phyloP scores from a whole-genome alignment of 2,113 vertebrate genomes.

The Pavo muticus region DNA sequence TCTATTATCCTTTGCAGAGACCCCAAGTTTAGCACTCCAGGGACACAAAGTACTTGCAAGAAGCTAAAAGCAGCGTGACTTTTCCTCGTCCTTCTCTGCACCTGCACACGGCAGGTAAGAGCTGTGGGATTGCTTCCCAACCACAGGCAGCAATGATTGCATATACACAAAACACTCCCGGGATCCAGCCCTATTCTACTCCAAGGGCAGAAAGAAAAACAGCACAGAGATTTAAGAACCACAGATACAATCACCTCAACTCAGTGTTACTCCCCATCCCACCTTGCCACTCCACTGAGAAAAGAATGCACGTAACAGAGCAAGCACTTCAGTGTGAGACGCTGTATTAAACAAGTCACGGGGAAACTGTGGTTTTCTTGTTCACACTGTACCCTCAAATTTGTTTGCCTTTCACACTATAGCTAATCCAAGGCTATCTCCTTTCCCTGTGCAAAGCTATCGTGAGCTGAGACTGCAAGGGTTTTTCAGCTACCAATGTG shows the following conservation, averaged over 20 bases:
- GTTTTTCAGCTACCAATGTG: background rate
- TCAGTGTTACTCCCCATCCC: background rate
- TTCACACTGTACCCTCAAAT: background rate
- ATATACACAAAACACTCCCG: background rate
- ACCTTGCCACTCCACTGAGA: background rate
- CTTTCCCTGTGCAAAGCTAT: background rate
- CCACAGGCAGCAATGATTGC: background rate
- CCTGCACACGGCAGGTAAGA: constrained; percentile 38
- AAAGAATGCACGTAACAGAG: background rate
- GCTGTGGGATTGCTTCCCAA: constrained; percentile 29
- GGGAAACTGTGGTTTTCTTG: background rate
- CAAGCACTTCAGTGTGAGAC: background rate
- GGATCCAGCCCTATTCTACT: background rate
- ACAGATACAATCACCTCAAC: background rate
- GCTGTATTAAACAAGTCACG: background rate
- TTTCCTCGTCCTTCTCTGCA: constrained; percentile 55
- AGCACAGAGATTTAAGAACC: background rate
- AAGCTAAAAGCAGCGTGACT: background rate
- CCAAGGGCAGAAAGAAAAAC: accelerated
- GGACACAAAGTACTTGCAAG: constrained; percentile 60
- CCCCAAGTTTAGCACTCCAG: background rate
- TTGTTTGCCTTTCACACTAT: background rate
- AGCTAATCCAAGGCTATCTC: background rate
- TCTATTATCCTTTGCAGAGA: constrained; percentile 59
- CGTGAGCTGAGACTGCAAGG: background rate